These are phyloP conservation scores for Lophotis ruficrista DNA, from an alignment of 2,113 vertebrate genomes.

Conservation along the genomic window DNA sequence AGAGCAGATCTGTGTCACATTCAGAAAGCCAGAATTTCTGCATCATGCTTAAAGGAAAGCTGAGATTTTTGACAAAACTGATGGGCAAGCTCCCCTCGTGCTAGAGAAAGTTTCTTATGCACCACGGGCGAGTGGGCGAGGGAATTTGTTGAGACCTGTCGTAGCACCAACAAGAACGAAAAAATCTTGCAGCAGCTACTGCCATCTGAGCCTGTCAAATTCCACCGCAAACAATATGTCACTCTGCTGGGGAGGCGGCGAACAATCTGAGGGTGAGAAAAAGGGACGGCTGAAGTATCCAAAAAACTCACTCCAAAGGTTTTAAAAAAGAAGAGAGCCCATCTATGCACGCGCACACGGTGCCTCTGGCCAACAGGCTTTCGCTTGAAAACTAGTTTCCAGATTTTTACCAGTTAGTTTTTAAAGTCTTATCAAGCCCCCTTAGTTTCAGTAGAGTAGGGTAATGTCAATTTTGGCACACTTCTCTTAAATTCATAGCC, in stretches of 20 bases:
- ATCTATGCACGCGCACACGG: not conserved
- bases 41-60: constrained; percentile 32
- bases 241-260: constrained; percentile 68
- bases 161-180: constrained; percentile 72
- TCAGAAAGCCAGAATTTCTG: constrained; percentile 36
- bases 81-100: constrained; percentile 41
- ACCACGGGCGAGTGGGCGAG: constrained; percentile 66
- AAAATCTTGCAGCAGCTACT: constrained; percentile 70
- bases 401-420: constrained; percentile 34
- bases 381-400: constrained; percentile 22
- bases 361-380: not conserved
- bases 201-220: constrained; percentile 74
- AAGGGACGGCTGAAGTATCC: constrained; percentile 63
- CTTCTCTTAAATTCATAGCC: not conserved
- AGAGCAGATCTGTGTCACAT: constrained; percentile 30
- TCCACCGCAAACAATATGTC: constrained; percentile 72
- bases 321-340: constrained; percentile 50
- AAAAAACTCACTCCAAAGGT: constrained; percentile 63
- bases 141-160: constrained; percentile 73
- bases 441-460: not conserved
- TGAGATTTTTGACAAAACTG: constrained; percentile 64
- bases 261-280: constrained; percentile 73
- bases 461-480: constrained; percentile 45
- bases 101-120: constrained; percentile 63
- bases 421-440: constrained; percentile 21